Base-by-base conservation (phyloP, 2,888 invertebrate species). In the Apotomis capreana region DNA sequence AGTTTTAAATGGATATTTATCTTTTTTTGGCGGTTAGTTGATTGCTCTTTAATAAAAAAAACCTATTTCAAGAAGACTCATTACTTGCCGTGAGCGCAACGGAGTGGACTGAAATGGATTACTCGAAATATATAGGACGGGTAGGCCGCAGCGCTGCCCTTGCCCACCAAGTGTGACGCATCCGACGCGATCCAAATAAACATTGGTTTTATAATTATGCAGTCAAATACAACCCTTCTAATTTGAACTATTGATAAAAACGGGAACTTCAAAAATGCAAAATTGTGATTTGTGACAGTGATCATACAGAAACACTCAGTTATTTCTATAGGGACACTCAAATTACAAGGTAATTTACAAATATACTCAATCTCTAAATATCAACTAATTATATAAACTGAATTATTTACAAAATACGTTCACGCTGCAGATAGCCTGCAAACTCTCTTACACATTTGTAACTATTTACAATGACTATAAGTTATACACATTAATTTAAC, bases 381-480 rank as follows among this genome's bases (percentile, higher is more conserved):
- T 84, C 78, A 85, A 83, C 88, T 89, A 91, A 84, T 83, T 84
- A 87, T 89, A 89, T 88, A 89, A 90, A 90, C 80, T 85, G 87
- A 87, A 89, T 83, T 93, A 93, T 93, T 90, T 94, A 93, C 93
- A 93, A 84, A 88, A 86, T 88, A 89, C 84, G 87, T 87, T 83
- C 89, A 87, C 90, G 83, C 86, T 89, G 77, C 77, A 82, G 77
- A 82, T 81, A 87, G 89, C 87, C 81, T 85, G 88, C 82, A 84
- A 84, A 83, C 84, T 85, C 84, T 84, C 89, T 88, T 88, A 90
- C 85, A 87, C 83, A 87, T 86, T 87, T 87, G 86, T 89, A 89
- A 84, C 84, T 93, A 94, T 93, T 88, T 93, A 94, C 93, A 94
- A 87, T 92, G 89, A 92, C 92, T 93, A 92, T 87, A 74, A 68